Percentiles rank a stretch among this genome's conserved stretches.
These are phyloP conservation scores for Leptinotarsa peninsularis DNA, from an alignment of 2,888 invertebrate species.

Conservation along the genomic window DNA sequence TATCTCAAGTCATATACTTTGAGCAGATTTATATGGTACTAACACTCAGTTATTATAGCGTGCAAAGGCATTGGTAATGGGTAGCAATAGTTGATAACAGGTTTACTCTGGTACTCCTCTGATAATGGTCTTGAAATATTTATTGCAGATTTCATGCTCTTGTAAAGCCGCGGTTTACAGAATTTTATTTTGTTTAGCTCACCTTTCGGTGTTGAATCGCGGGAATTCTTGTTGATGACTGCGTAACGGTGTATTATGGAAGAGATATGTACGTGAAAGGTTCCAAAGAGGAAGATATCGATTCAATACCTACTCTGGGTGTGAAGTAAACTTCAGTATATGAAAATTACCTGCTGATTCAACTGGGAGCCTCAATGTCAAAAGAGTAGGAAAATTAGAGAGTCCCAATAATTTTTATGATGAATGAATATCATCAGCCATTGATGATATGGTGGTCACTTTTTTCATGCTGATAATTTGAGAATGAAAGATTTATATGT, in stretches of 20 bases:
- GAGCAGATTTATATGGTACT: slow-evolving; percentile 31
- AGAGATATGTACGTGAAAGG: not conserved
- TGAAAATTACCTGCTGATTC: too few species aligned
- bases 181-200: slow-evolving; percentile 13
- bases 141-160: slow-evolving; percentile 21
- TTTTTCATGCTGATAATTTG: too few species aligned
- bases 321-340: too few species aligned
- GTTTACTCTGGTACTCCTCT: slow-evolving; percentile 23
- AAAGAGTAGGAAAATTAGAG: too few species aligned
- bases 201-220: slow-evolving; percentile 1
- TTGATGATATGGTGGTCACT: too few species aligned
- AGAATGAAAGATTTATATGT: too few species aligned
- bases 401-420: too few species aligned
- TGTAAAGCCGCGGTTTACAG: slow-evolving; percentile 20
- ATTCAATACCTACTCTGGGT: too few species aligned
- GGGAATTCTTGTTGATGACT: slow-evolving; percentile 7
- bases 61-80: slow-evolving; percentile 19
- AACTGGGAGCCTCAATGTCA: too few species aligned
- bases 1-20: slow-evolving; percentile 28
- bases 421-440: too few species aligned
- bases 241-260: not conserved
- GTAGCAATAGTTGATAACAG: slow-evolving; percentile 25
- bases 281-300: too few species aligned
- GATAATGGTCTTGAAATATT: slow-evolving; percentile 25
- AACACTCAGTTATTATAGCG: slow-evolving; percentile 22